Evolutionary conservation across 2,113 vertebrate genomes (phyloP), one percentile per base, ranked within the genome.

Genomic region (Lampris megalopsis): DNA sequence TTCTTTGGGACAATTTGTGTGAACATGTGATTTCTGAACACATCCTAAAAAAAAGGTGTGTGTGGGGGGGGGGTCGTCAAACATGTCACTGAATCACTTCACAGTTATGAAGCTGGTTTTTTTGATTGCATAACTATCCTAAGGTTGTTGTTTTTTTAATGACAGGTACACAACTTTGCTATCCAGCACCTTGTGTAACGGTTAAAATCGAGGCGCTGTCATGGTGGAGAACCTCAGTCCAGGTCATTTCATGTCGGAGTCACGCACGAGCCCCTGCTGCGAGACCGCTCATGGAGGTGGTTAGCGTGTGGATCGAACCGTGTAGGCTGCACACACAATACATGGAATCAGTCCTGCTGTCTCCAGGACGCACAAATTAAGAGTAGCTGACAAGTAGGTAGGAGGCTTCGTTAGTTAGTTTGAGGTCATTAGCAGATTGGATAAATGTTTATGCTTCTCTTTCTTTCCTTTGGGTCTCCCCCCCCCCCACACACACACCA

Each of bases 351-450:
- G 24, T 24, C 24, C 24, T 11, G 36, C 24, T 8, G 54, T 54
- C 11, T 13, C 13, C 13, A 54, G 13, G 5, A n/a, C 11, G 13
- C 54, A 2, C 35, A 57, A 57, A 57, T 57, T 36, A 57, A 53
- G n/a, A 36, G 57, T 38, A 40, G 49, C 9, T 10, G 9, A 47
- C 24, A 8, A 37, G 38, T 35, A 37, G 37, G 48, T 42, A 24
- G 70, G 45, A 48, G 13, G 49, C 53, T 63, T 38, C 9, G 24
- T 86, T 85, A 45, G 74, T 80, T 58, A 84, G 80, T 88, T 86
- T 82, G 81, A 88, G 88, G 84, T 88, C 79, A 88, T 92, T 90
- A 92, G 71, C 72, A 61, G 58, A 89, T 24, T 24, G 24, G 24
- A 24, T 24, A 24, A 24, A 61, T 88, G 80, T 87, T 86, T 88